phyloP scores from a whole-genome alignment of 2,888 invertebrate genomes.

The Idaea biselata region DNA sequence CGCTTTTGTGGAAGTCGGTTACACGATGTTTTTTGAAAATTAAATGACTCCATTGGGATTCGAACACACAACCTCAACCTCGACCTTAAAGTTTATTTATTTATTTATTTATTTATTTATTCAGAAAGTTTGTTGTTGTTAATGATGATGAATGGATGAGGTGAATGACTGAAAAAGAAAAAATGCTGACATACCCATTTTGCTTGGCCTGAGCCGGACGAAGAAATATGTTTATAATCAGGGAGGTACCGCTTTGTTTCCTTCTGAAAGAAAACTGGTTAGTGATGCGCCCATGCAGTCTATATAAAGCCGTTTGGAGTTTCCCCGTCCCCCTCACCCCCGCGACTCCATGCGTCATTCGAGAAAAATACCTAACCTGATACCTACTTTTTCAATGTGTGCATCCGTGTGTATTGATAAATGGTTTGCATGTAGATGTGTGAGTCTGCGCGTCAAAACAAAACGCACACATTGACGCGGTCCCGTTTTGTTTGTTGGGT shows the following conservation, averaged over 20 bases:
- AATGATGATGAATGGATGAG: background rate
- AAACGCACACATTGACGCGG: conserved; percentile 21
- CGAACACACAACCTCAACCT: background rate
- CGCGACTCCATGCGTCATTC: conserved; percentile 56
- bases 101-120: too few relatives aligned
- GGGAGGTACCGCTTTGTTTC: conserved; percentile 59
- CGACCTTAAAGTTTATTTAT: background rate
- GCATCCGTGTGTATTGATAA: conserved; percentile 28
- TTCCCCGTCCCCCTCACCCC: conserved; percentile 34
- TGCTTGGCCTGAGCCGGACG: conserved; percentile 50
- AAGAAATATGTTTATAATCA: conserved; percentile 40
- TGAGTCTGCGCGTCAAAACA: conserved; percentile 44
- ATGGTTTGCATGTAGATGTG: conserved; percentile 20
- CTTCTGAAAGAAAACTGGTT: conserved; percentile 68
- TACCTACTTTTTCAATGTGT: conserved; percentile 26
- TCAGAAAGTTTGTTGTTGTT: background rate
- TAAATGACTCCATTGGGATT: too few relatives aligned
- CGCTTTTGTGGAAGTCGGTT: too few relatives aligned
- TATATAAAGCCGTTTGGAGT: conserved; percentile 62
- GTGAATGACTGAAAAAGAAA: conserved; percentile 7
- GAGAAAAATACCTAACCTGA: conserved; percentile 23
- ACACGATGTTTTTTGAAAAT: too few relatives aligned
- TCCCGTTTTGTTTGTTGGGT: background rate
- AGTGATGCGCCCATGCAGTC: conserved; percentile 48
- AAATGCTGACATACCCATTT: conserved; percentile 63